These are phyloP conservation scores for Drosophila incognita DNA, from an alignment of 2,888 invertebrate species.

Conservation along the genomic window DNA sequence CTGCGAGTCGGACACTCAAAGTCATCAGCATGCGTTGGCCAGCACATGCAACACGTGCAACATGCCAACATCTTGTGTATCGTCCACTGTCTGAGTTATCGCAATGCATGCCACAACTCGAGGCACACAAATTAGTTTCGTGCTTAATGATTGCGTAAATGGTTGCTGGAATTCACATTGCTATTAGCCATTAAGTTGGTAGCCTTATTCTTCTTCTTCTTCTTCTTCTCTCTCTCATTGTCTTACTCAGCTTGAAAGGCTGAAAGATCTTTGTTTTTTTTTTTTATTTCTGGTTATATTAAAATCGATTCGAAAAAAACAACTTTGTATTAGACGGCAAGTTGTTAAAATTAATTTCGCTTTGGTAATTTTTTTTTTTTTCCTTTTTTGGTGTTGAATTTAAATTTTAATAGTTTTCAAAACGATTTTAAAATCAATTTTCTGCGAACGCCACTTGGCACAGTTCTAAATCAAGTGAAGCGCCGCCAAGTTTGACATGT, in stretches of 20 bases:
- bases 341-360: slow-evolving; percentile 16
- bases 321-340: slow-evolving; percentile 38
- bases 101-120: slow-evolving; percentile 56
- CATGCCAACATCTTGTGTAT: slow-evolving; percentile 7
- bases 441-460: slow-evolving; percentile 78
- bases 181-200: slow-evolving; percentile 64
- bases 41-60: slow-evolving; percentile 17
- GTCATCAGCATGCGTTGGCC: slow-evolving; percentile 34
- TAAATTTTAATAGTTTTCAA: slow-evolving; percentile 66
- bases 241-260: not conserved
- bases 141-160: slow-evolving; percentile 80
- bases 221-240: not conserved
- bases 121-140: slow-evolving; percentile 72
- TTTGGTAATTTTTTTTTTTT: not conserved
- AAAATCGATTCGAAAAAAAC: slow-evolving; percentile 6
- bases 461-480: slow-evolving; percentile 81
- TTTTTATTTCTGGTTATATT: not conserved
- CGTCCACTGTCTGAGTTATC: slow-evolving; percentile 36
- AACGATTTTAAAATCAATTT: slow-evolving; percentile 76
- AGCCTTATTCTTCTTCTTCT: slow-evolving; percentile 5
- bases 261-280: not conserved
- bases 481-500: slow-evolving; percentile 75
- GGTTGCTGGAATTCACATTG: slow-evolving; percentile 76
- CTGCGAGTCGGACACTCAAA: slow-evolving; percentile 34
- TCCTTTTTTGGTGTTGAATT: not conserved